phyloP scores from a whole-genome alignment of 2,888 invertebrate species.

The Pristionchus fissidentatus region DNA sequence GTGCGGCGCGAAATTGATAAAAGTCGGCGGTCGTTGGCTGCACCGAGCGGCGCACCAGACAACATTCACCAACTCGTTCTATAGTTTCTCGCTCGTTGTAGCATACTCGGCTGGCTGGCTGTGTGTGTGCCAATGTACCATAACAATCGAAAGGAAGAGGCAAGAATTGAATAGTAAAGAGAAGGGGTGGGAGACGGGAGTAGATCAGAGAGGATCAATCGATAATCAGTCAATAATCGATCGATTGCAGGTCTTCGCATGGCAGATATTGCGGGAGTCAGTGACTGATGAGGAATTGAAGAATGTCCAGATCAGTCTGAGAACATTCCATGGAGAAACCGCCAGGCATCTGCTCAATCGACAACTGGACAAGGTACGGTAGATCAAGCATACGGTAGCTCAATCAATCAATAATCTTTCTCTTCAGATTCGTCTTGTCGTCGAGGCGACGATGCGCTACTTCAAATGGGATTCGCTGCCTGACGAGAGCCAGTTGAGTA shows the following conservation, averaged over 20 bases:
- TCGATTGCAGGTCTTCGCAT: slow-evolving; percentile 72
- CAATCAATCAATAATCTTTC: neutral
- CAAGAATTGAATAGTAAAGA: neutral
- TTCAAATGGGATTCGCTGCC: slow-evolving; percentile 74
- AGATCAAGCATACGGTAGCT: neutral
- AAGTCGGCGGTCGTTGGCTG: neutral
- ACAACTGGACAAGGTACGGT: slow-evolving; percentile 70
- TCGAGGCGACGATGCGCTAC: slow-evolving; percentile 72
- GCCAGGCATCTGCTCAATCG: slow-evolving; percentile 71
- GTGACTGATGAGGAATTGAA: slow-evolving; percentile 74
- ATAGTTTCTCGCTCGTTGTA: slow-evolving; percentile 40
- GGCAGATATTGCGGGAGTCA: slow-evolving; percentile 75
- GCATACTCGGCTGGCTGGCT: slow-evolving; percentile 28
- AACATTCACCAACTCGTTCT: slow-evolving; percentile 36
- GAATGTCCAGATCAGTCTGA: slow-evolving; percentile 72
- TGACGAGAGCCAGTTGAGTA: slow-evolving; percentile 71
- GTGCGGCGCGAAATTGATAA: neutral
- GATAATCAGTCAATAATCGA: neutral
- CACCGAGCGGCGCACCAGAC: neutral
- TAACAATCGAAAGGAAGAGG: slow-evolving; percentile 14
- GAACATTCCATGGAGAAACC: slow-evolving; percentile 74
- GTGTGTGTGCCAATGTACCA: neutral
- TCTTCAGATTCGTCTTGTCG: slow-evolving; percentile 72
- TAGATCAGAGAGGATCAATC: neutral
- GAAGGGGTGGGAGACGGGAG: neutral